Evolutionary conservation across 2,113 vertebrate species (phyloP).

Genomic region (Hypanus sabinus): DNA sequence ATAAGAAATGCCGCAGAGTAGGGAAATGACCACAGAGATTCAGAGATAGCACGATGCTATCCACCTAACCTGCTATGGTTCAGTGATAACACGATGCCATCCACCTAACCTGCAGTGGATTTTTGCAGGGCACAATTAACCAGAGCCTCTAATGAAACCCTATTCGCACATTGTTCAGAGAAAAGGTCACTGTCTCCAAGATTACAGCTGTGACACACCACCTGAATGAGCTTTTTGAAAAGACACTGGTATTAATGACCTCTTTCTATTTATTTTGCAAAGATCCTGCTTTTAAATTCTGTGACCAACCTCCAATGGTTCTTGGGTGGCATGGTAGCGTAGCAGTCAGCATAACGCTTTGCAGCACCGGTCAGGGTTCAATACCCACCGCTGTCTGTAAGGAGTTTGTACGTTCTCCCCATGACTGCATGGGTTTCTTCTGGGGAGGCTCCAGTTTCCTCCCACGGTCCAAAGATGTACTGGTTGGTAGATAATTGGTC

Average conservation of each 20-base stretch:
- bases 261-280: not conserved
- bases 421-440: too few species aligned
- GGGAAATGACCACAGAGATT: not conserved
- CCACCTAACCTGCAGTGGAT: not conserved
- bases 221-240: not conserved
- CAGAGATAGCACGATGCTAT: not conserved
- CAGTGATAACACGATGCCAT: not conserved
- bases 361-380: too few species aligned
- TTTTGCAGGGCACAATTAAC: not conserved
- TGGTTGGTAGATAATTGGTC: too few species aligned
- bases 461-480: too few species aligned
- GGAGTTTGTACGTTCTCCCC: too few species aligned
- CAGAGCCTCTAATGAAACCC: not conserved
- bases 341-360: too few species aligned
- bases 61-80: not conserved
- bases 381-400: too few species aligned
- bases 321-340: too few species aligned
- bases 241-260: not conserved
- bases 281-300: not conserved
- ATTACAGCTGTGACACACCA: not conserved
- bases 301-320: not conserved
- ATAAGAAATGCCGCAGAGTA: not conserved
- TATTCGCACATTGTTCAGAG: not conserved
- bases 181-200: conserved; percentile 12
- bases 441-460: too few species aligned